phyloP scores from a whole-genome alignment of 2,797 vertebrate genomes.

The Peromyscus eremicus region DNA sequence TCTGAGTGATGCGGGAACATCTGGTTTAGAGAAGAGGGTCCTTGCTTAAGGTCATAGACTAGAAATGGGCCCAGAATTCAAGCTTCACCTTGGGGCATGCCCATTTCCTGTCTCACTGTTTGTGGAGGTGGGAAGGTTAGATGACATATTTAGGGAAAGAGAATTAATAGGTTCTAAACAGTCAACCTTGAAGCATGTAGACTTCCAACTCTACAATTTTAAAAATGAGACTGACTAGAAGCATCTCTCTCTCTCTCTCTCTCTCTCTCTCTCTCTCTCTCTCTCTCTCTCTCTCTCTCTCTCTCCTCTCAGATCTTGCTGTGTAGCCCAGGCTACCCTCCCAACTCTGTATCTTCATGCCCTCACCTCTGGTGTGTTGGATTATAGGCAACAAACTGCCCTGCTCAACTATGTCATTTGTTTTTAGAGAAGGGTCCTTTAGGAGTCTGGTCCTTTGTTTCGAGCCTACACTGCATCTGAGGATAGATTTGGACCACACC shows the following conservation, averaged over 20 bases:
- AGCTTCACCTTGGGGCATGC: background rate
- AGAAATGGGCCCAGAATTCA: background rate
- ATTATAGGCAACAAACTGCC: background rate
- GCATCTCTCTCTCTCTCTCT: background rate
- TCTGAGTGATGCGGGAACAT: background rate
- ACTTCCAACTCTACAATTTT: background rate
- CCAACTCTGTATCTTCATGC: background rate
- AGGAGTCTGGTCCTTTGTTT: background rate
- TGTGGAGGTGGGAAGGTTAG: background rate
- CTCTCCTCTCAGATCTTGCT: background rate
- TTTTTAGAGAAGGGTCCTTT: background rate
- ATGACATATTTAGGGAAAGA: background rate
- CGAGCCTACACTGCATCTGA: background rate
- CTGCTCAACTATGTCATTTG: background rate
- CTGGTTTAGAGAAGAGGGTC: background rate
- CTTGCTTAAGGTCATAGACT: constrained; percentile 18
- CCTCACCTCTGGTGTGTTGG: background rate
- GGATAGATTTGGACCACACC: background rate
- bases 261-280: background rate
- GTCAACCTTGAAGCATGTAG: background rate
- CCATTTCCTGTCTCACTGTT: background rate
- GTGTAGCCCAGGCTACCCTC: background rate
- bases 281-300: background rate
- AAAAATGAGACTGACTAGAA: background rate
- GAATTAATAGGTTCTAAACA: background rate